Conservation (phyloP, 1,140 invertebrate species). For the Phortica variegata region DNA sequence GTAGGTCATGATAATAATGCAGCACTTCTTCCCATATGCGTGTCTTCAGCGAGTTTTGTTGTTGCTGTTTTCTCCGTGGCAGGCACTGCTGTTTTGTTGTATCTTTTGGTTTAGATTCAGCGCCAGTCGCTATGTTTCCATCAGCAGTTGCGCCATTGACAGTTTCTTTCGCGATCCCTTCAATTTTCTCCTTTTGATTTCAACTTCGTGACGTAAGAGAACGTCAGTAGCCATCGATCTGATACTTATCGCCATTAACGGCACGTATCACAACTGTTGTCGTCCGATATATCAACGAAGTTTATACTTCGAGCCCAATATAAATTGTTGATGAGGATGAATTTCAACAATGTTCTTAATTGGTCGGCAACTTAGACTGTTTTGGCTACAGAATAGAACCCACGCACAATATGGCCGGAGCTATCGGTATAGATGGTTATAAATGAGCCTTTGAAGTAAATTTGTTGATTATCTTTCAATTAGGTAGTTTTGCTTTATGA, state of each 20-base stretch:
- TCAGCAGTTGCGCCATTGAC: slow-evolving; percentile 18
- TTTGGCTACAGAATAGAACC: too few relatives aligned
- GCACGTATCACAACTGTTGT: too few relatives aligned
- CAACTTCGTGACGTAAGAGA: slow-evolving; percentile 59
- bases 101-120: slow-evolving; percentile 25
- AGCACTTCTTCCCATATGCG: slow-evolving; percentile 80
- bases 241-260: too few relatives aligned
- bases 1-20: slow-evolving; percentile 98
- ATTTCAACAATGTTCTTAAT: neutral
- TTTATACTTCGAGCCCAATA: neutral
- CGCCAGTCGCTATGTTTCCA: neutral
- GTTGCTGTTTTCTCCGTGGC: slow-evolving; percentile 14
- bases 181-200: slow-evolving; percentile 72
- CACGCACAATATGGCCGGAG: too few relatives aligned
- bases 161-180: slow-evolving; percentile 54
- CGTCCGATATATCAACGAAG: neutral
- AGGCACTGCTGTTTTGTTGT: slow-evolving; percentile 16
- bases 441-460: too few relatives aligned
- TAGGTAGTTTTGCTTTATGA: too few relatives aligned
- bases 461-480: too few relatives aligned
- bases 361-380: too few relatives aligned
- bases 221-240: too few relatives aligned
- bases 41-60: slow-evolving; percentile 66
- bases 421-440: too few relatives aligned
- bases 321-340: neutral